Evolutionary conservation across 2,113 vertebrate genomes (phyloP).

Genomic region (Hirundichthys speculiger): DNA sequence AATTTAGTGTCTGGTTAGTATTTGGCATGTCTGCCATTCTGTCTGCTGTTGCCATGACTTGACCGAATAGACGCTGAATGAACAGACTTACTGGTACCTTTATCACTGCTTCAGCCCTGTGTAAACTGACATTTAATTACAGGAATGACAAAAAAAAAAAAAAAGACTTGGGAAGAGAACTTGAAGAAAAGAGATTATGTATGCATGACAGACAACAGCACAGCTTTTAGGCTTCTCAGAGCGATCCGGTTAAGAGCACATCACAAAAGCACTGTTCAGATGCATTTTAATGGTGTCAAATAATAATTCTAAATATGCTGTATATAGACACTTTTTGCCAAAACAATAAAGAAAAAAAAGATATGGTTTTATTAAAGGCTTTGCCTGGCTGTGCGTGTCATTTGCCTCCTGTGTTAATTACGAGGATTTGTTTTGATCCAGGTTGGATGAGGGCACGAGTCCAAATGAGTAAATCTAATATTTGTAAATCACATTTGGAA

Average conservation of each 20-base stretch:
- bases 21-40: slow-evolving; percentile 59
- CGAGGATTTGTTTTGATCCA: slow-evolving; percentile 7
- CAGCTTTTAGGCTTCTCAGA: slow-evolving; percentile 70
- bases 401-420: slow-evolving; percentile 24
- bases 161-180: slow-evolving; percentile 13
- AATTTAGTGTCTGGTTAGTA: slow-evolving; percentile 56
- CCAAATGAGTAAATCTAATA: slow-evolving; percentile 51
- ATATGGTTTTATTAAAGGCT: slow-evolving; percentile 71
- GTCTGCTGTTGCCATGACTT: slow-evolving; percentile 65
- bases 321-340: slow-evolving; percentile 82
- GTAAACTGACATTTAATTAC: slow-evolving; percentile 36
- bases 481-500: slow-evolving; percentile 55
- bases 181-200: slow-evolving; percentile 48
- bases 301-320: slow-evolving; percentile 72
- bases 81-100: slow-evolving; percentile 11
- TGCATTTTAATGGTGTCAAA: slow-evolving; percentile 80
- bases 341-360: slow-evolving; percentile 76
- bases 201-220: slow-evolving; percentile 75
- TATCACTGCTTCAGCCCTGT: slow-evolving; percentile 38
- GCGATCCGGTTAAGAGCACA: slow-evolving; percentile 77
- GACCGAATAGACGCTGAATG: slow-evolving; percentile 34
- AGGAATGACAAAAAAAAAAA: slow-evolving; percentile 37
- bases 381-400: slow-evolving; percentile 42
- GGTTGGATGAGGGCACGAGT: slow-evolving; percentile 30
- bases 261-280: slow-evolving; percentile 75